Conservation (phyloP, 2,888 invertebrate genomes). For the Drosophila birchii region DNA sequence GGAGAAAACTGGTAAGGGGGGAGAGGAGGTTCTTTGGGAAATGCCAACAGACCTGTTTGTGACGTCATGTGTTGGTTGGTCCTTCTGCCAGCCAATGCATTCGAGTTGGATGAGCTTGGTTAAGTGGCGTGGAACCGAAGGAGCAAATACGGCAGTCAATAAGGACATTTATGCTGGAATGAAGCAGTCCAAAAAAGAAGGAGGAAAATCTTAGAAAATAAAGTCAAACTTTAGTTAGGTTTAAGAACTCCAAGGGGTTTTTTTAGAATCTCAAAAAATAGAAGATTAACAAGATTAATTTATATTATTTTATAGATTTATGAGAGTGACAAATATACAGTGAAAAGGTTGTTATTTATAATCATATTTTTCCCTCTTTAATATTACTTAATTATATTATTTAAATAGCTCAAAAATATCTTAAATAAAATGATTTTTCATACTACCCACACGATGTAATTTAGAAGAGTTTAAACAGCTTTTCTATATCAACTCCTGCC, state of each 20-base stretch:
- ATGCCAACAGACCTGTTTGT: conserved; percentile 45
- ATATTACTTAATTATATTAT: too few relatives aligned
- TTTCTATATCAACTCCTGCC: background rate
- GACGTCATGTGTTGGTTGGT: conserved; percentile 37
- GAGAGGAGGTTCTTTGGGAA: conserved; percentile 1
- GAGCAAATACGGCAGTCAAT: conserved; percentile 13
- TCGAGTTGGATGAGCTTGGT: conserved; percentile 13
- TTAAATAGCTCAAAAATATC: background rate
- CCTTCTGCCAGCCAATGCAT: conserved; percentile 20
- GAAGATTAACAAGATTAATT: too few relatives aligned
- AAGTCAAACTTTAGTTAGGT: background rate
- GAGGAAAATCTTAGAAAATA: background rate
- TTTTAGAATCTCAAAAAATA: background rate
- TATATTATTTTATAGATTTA: too few relatives aligned
- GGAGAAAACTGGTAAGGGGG: conserved; percentile 23
- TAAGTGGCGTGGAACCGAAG: conserved; percentile 21
- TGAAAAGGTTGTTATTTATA: too few relatives aligned
- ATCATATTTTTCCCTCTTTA: too few relatives aligned
- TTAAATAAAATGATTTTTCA: too few relatives aligned
- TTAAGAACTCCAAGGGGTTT: background rate
- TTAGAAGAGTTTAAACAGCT: background rate
- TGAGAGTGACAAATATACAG: too few relatives aligned
- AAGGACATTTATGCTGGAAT: conserved; percentile 12
- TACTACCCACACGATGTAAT: too few relatives aligned
- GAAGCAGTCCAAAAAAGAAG: background rate